phyloP scores from a whole-genome alignment of 2,888 invertebrate genomes.

The Mythimna ferrago region DNA sequence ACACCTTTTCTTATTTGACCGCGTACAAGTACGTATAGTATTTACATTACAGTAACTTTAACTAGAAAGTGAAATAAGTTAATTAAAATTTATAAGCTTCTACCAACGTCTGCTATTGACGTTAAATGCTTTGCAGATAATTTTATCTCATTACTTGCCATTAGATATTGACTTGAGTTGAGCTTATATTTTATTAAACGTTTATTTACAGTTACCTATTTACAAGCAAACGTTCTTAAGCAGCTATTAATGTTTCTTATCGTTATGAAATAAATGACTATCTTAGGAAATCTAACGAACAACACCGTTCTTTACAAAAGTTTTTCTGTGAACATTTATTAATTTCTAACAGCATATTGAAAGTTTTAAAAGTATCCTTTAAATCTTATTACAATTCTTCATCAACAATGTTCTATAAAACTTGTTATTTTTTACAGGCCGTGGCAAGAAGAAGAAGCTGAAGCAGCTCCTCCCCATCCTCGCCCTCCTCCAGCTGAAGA shows the following conservation, averaged over 20 bases:
- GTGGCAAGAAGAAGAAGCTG: slow-evolving; percentile 95
- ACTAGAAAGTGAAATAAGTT: slow-evolving; percentile 59
- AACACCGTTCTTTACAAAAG: background rate
- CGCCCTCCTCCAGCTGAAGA: slow-evolving; percentile 95
- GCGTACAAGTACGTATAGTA: slow-evolving; percentile 33
- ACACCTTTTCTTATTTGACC: slow-evolving; percentile 59
- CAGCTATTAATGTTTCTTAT: background rate
- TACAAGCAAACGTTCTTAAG: background rate
- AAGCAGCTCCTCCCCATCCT: slow-evolving; percentile 94
- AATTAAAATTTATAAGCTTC: slow-evolving; percentile 55
- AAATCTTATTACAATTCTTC: background rate
- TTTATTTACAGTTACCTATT: slow-evolving; percentile 2
- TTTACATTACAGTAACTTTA: slow-evolving; percentile 24
- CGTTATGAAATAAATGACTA: background rate
- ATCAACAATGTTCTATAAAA: slow-evolving; percentile 19
- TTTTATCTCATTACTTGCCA: slow-evolving; percentile 31
- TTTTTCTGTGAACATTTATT: background rate
- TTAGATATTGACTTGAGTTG: background rate
- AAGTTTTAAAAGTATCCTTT: background rate
- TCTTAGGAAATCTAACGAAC: background rate
- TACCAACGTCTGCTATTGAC: slow-evolving; percentile 28
- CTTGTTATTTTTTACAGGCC: slow-evolving; percentile 88
- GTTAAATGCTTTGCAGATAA: slow-evolving; percentile 35
- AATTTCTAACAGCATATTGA: background rate
- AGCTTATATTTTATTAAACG: slow-evolving; percentile 3